Evolutionary conservation across 2,888 invertebrate genomes (phyloP).

Genomic region (Cantharis rufa): DNA sequence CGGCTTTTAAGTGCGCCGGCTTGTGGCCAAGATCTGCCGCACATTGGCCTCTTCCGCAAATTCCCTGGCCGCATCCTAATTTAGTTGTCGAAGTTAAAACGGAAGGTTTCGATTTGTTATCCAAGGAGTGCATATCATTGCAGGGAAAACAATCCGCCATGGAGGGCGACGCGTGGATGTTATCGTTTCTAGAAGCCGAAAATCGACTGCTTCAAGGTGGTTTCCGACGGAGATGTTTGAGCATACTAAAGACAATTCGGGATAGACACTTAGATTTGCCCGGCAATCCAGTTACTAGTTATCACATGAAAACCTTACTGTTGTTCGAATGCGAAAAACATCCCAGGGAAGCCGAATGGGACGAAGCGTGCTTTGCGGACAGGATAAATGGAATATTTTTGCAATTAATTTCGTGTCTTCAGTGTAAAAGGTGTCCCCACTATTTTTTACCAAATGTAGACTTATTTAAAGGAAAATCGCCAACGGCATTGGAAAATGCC

Average conservation of each 20-base stretch:
- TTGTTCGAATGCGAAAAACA: slow-evolving; percentile 97
- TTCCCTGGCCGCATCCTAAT: slow-evolving; percentile 91
- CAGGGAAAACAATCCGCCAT: slow-evolving; percentile 86
- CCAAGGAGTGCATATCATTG: slow-evolving; percentile 80
- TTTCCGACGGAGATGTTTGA: slow-evolving; percentile 83
- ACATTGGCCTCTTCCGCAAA: slow-evolving; percentile 90
- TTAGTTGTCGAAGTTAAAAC: slow-evolving; percentile 91
- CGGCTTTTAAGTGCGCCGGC: slow-evolving; percentile 91
- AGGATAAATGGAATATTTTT: slow-evolving; percentile 91
- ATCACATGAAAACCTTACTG: slow-evolving; percentile 87
- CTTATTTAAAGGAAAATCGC: slow-evolving; percentile 89
- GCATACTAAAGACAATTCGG: slow-evolving; percentile 85
- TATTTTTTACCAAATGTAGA: slow-evolving; percentile 93
- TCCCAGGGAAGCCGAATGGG: slow-evolving; percentile 92
- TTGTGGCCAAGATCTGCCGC: slow-evolving; percentile 94
- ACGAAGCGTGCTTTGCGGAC: slow-evolving; percentile 87
- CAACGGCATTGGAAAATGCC: slow-evolving; percentile 87
- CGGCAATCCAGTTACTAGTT: slow-evolving; percentile 86
- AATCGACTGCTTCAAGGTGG: slow-evolving; percentile 85
- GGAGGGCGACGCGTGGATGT: slow-evolving; percentile 96
- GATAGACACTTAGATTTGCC: slow-evolving; percentile 88
- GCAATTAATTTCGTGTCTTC: slow-evolving; percentile 94
- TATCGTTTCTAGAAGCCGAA: slow-evolving; percentile 90
- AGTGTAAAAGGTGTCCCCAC: slow-evolving; percentile 92
- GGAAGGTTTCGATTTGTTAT: slow-evolving; percentile 91